These are phyloP conservation scores for Ephydatia muelleri DNA, from an alignment of 37 sponge, comb jelly and placozoan genomes.

Conservation along the genomic window DNA sequence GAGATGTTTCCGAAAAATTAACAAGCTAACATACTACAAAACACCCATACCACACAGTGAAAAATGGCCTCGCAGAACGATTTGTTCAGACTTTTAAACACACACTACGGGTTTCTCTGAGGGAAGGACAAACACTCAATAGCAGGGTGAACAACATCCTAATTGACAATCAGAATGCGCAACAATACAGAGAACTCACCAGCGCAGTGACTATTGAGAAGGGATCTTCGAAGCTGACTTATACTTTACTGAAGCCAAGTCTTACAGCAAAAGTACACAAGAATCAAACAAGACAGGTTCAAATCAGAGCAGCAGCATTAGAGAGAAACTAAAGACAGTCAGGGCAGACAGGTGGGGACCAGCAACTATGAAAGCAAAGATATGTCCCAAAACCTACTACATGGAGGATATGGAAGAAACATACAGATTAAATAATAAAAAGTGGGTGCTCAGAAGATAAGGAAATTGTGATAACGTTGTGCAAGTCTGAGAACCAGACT, in stretches of 20 bases:
- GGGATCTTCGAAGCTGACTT: constrained; percentile 8
- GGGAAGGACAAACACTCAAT: constrained; percentile 2
- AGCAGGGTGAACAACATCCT: constrained; percentile 2
- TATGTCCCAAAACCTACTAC: neutral
- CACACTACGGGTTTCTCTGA: neutral
- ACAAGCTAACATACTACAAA: constrained; percentile 20
- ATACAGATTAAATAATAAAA: neutral
- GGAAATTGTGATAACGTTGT: too few relatives aligned
- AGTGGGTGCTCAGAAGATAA: neutral
- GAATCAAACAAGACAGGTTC: neutral
- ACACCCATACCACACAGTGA: constrained; percentile 42
- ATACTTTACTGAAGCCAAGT: constrained; percentile 5
- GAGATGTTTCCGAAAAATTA: constrained; percentile 28
- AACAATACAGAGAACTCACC: constrained; percentile 21
- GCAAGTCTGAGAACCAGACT: too few relatives aligned
- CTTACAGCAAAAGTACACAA: neutral
- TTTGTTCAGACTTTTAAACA: constrained; percentile 48
- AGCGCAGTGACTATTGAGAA: neutral
- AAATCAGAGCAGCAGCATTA: neutral
- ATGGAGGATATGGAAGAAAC: neutral
- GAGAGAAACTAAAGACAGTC: neutral
- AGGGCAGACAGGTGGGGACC: neutral
- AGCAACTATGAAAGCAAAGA: neutral
- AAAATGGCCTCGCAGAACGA: constrained; percentile 52
- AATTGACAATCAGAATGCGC: constrained; percentile 3